These are phyloP conservation scores for Tribolium madens DNA, from an alignment of 1,140 invertebrate species.

Conservation along the genomic window DNA sequence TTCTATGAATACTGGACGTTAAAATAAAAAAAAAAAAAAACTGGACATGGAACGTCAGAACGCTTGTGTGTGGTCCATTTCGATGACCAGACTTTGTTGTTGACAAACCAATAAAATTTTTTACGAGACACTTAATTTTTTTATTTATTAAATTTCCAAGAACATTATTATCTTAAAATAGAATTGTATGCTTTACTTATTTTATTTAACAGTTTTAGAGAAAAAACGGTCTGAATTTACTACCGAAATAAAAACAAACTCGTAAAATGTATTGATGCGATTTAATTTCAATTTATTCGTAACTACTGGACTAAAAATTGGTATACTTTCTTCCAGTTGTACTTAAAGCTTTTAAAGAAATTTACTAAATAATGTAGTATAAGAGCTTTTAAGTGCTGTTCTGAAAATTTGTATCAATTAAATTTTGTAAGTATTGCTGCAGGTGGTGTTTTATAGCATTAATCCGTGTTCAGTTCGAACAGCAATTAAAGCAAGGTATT, in stretches of 20 bases:
- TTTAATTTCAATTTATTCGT: conserved; percentile 1
- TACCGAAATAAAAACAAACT: conserved; percentile 15
- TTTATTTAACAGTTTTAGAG: too few species aligned
- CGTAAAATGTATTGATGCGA: conserved; percentile 25
- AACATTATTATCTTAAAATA: neutral
- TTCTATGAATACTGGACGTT: neutral
- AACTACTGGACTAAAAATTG: too few species aligned
- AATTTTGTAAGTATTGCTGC: conserved; percentile 5
- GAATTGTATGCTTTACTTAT: neutral
- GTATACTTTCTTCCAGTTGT: too few species aligned
- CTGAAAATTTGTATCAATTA: neutral
- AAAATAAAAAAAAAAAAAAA: neutral
- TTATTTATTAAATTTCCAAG: conserved; percentile 25
- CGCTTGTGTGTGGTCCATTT: conserved; percentile 8
- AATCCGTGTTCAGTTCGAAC: conserved; percentile 13
- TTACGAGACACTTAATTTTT: conserved; percentile 6
- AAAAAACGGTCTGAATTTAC: neutral
- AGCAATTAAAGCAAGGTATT: conserved; percentile 20
- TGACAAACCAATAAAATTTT: conserved; percentile 1
- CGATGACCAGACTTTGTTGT: conserved; percentile 2
- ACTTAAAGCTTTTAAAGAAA: neutral
- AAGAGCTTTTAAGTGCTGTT: neutral
- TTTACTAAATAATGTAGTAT: neutral
- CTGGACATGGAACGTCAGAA: neutral
- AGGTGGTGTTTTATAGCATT: conserved; percentile 13